phyloP scores from a whole-genome alignment of 2,797 vertebrate species.

The Melanotaenia trifasciata region DNA sequence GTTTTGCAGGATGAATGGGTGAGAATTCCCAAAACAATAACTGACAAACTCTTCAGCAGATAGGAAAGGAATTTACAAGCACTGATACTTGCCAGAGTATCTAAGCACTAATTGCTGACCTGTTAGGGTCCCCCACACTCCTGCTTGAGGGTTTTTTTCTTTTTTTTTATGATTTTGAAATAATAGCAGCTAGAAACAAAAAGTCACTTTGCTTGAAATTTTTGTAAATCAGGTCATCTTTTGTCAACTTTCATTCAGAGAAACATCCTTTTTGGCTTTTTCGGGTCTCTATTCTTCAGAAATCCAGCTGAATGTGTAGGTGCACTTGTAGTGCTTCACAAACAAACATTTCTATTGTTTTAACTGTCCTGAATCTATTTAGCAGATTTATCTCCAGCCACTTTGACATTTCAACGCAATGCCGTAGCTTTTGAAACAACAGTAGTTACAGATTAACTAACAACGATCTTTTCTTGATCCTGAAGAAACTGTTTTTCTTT shows the following conservation, averaged over 20 bases:
- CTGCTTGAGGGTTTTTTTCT: background rate
- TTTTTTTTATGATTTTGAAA: background rate
- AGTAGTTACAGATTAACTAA: slow-evolving; percentile 22
- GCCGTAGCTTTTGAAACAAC: slow-evolving; percentile 13
- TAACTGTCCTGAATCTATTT: slow-evolving; percentile 23
- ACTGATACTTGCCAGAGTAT: background rate
- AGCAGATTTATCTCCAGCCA: background rate
- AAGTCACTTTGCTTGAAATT: too few relatives aligned
- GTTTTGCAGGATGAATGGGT: background rate
- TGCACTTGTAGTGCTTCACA: background rate
- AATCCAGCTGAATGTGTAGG: slow-evolving; percentile 16
- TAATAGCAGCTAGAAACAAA: background rate
- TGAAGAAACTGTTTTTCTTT: slow-evolving; percentile 33
- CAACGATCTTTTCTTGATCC: slow-evolving; percentile 30
- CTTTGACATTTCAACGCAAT: background rate
- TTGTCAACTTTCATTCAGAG: background rate
- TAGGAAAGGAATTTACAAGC: slow-evolving; percentile 1
- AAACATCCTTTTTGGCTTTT: background rate
- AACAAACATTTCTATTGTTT: slow-evolving; percentile 38
- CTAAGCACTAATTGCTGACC: background rate
- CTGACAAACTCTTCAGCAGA: background rate
- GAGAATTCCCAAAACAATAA: background rate
- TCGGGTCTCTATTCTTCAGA: background rate
- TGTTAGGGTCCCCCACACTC: background rate
- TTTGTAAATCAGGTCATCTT: background rate